Evolutionary conservation across 2,888 invertebrate species (phyloP).

Genomic region (Tillus elongatus): DNA sequence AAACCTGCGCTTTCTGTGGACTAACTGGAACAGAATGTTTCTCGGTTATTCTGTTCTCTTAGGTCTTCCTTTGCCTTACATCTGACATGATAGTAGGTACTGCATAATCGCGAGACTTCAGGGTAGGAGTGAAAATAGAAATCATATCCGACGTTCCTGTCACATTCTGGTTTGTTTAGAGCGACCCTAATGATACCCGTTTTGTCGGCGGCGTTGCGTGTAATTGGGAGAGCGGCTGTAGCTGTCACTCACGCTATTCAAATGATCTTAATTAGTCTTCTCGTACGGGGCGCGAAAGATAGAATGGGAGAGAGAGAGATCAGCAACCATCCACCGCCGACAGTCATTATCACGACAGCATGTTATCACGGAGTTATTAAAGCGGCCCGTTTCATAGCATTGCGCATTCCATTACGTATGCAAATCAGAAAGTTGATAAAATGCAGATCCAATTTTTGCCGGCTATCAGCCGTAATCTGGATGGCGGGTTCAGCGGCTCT

Average conservation of each 20-base stretch:
- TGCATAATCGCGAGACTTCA: too few species aligned
- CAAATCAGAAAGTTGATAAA: slow-evolving; percentile 38
- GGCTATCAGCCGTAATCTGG: slow-evolving; percentile 35
- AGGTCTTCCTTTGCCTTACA: too few species aligned
- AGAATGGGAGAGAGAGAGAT: slow-evolving; percentile 23
- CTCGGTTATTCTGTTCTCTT: too few species aligned
- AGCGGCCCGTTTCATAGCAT: slow-evolving; percentile 26
- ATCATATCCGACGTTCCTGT: too few species aligned
- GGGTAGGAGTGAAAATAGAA: too few species aligned
- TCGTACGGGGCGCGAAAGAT: slow-evolving; percentile 20
- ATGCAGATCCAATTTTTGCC: slow-evolving; percentile 39
- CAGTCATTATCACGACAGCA: slow-evolving; percentile 8
- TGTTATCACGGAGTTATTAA: slow-evolving; percentile 18
- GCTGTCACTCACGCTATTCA: slow-evolving; percentile 31
- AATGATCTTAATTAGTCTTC: slow-evolving; percentile 35
- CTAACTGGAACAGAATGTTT: too few species aligned
- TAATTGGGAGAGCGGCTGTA: too few species aligned
- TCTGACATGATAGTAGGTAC: too few species aligned
- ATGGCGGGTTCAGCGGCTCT: slow-evolving; percentile 33
- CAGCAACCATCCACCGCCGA: slow-evolving; percentile 10
- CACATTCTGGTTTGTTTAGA: too few species aligned
- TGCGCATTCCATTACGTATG: slow-evolving; percentile 35
- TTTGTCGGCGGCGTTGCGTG: too few species aligned
- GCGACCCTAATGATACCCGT: too few species aligned
- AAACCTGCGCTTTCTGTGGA: too few species aligned